Evolutionary conservation across 2,113 vertebrate genomes (phyloP), one percentile per base, ranked within the genome.

Genomic region (Myodes glareolus): DNA sequence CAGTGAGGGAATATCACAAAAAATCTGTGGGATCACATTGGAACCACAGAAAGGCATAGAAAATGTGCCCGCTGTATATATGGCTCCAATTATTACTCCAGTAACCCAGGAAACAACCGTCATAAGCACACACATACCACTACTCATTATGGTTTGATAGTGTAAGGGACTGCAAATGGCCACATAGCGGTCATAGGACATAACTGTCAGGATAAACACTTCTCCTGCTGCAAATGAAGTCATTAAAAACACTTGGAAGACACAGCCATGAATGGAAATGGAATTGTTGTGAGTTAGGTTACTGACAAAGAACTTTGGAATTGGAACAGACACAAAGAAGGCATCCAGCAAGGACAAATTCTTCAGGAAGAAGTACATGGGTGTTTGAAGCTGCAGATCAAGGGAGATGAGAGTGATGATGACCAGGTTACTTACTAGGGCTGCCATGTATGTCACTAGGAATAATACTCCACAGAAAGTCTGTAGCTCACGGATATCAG

Each of bases 31-130:
- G 4, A 98, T 95, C 25, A 96, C 27, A 6, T 92, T 90, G 81
- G 95, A 94, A 8, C 65, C 91, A 63, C 97, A 97, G 47, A 97
- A 97, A 29, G 81, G 78, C 76, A 92, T 82, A 3, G 65, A 91
- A 94, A 96, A 96, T 7, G 95, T 97, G 7, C 95, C 55, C n/a
- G 55, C 12, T 3, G 94, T 96, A n/a, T 98, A 97, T 14, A 97
- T 33, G 16, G 72, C 27, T n/a, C 93, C 94, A 72, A 97, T 93
- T 7, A 97, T 31, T 27, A 65, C 5, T 21, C 94, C 82, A 29
- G 1, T 31, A 7, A 65, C 52, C 92, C 97, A 91, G 50, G 82
- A 93, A n/a, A 17, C 58, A 12, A 52, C 68, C 19, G 76, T 80
- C 92, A 97, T 67, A 23, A 93, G 33, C 7, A 87, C 29, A 39